These are phyloP conservation scores for Hycleus cichorii DNA, from an alignment of 1,140 invertebrate genomes.

Conservation along the genomic window DNA sequence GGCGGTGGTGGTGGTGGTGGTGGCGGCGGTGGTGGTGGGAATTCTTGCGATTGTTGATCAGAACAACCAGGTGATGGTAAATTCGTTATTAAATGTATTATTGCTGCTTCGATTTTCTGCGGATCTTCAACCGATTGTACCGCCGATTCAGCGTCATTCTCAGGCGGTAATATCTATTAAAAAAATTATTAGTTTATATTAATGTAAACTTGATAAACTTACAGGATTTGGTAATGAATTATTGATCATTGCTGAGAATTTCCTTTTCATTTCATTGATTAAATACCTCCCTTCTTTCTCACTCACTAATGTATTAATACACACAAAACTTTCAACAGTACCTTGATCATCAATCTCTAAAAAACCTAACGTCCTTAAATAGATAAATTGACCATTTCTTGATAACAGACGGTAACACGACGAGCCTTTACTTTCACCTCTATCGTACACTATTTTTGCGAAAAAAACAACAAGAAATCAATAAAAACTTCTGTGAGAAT, in stretches of 20 bases:
- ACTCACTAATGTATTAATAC: constrained; percentile 71
- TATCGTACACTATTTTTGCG: constrained; percentile 67
- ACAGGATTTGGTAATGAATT: constrained; percentile 25
- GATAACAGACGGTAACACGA: constrained; percentile 75
- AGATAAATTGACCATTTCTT: constrained; percentile 71
- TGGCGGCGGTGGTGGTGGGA: constrained; percentile 4
- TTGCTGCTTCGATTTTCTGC: constrained; percentile 54
- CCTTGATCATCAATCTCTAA: constrained; percentile 67
- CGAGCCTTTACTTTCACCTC: constrained; percentile 61
- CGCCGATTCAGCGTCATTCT: not conserved
- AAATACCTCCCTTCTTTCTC: constrained; percentile 61
- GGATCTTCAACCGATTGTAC: constrained; percentile 54
- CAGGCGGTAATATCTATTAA: not conserved
- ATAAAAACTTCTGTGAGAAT: not conserved
- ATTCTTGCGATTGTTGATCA: not conserved
- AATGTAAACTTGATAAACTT: not conserved
- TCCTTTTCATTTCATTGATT: constrained; percentile 63
- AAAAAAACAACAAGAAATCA: not conserved
- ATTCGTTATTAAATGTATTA: constrained; percentile 60
- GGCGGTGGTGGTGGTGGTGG: constrained; percentile 6
- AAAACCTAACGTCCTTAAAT: constrained; percentile 68
- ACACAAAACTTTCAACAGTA: constrained; percentile 72
- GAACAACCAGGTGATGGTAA: constrained; percentile 40
- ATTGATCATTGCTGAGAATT: constrained; percentile 54
- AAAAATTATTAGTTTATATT: not conserved